These are phyloP conservation scores for Scelioninae gen. 2 DNA, from an alignment of 2,888 invertebrate species.

Conservation along the genomic window DNA sequence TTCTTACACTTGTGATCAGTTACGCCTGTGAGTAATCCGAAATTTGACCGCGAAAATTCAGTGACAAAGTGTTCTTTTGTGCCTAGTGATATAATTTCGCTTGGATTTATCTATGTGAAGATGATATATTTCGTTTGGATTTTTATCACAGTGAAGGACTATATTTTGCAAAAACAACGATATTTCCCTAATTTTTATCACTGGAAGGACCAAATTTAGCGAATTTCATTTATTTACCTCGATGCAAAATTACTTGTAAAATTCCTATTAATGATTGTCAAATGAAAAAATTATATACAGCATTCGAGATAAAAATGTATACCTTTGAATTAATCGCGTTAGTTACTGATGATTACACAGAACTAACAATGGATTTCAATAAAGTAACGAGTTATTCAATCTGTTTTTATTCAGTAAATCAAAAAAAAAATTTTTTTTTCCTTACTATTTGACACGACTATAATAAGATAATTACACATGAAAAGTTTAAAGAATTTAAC, in stretches of 20 bases:
- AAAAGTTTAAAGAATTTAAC: constrained; percentile 39
- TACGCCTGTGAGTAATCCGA: constrained; percentile 69
- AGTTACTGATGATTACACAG: not conserved
- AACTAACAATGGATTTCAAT: constrained; percentile 15
- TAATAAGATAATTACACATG: constrained; percentile 30
- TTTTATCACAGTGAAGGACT: constrained; percentile 6
- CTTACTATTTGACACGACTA: constrained; percentile 5
- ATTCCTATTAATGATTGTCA: too few relatives aligned
- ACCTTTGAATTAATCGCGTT: not conserved
- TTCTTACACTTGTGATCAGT: constrained; percentile 67
- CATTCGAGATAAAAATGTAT: too few relatives aligned
- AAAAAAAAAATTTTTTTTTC: constrained; percentile 18
- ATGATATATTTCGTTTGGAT: too few relatives aligned
- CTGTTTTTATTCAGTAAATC: constrained; percentile 43
- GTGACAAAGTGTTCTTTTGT: constrained; percentile 59
- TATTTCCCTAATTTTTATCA: too few relatives aligned
- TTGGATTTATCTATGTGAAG: too few relatives aligned
- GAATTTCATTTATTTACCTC: too few relatives aligned
- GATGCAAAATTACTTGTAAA: too few relatives aligned
- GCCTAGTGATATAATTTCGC: constrained; percentile 37
- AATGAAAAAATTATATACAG: too few relatives aligned
- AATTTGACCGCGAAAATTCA: constrained; percentile 52
- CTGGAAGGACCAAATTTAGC: too few relatives aligned
- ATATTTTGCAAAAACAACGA: not conserved
- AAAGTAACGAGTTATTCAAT: constrained; percentile 38